Base-by-base conservation (phyloP, 53 echinoderm and acorn worm species). In the Arbacia lixula region DNA sequence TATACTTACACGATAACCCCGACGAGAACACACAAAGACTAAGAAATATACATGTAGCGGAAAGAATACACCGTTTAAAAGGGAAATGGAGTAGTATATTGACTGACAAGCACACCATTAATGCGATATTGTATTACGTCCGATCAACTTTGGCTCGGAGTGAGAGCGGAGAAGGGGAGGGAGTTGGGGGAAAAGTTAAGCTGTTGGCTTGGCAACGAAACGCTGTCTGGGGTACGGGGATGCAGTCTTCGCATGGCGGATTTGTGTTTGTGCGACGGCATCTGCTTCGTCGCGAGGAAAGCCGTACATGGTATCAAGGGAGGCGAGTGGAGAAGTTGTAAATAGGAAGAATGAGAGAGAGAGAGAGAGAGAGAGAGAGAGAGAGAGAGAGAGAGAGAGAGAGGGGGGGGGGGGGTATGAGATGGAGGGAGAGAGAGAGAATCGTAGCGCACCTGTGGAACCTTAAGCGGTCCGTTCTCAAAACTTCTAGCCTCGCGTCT, bases 71-170 rank as follows among this genome's bases (percentile, higher is more conserved):
- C n/a, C n/a, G n/a, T 26, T 58, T 20, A 11, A 71, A 1, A 49
- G 41, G 46, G 71, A 43, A 71, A 71, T 17, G 4, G 28, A 41
- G 43, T 71, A 71, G 1, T 14, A 1, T 29, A 71, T 16, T 71
- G 71, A 71, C 5, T 28, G 71, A 71, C 50, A 71, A 41, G 1
- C 31, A 40, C 71, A 28, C 71, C 71, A 71, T 49, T 71, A 71
- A 71, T 71, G 71, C 42, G 12, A 24, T 25, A 71, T 43, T 28
- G 46, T 42, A 71, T 71, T 71, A 29, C 71, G n/a, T 29, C 21
- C 17, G 17, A 2, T 29, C 71, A n/a, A 38, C n/a, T 16, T 37
- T 2, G n/a, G n/a, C n/a, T n/a, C n/a, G 37, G 66, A 66, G 66
- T 38, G 10, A 36, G 30, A 22, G 21, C 66, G 66, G 66, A 66